Conservation (phyloP, 1,140 invertebrate genomes). For the Aporrectodea caliginosa region DNA sequence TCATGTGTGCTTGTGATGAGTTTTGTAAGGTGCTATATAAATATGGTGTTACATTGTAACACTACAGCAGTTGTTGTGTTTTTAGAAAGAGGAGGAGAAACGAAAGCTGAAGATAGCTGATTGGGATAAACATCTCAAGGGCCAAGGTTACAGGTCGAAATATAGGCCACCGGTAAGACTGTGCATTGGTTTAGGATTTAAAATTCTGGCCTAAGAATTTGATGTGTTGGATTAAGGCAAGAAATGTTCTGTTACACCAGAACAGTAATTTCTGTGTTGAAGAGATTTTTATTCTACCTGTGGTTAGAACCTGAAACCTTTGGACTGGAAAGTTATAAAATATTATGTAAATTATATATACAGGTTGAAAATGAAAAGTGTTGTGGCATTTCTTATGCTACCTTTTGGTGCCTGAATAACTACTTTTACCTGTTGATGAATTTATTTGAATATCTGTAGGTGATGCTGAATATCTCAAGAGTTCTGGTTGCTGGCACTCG, state of each 20-base stretch:
- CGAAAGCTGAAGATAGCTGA: conserved; percentile 29
- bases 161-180: neutral
- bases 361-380: no score
- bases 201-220: neutral
- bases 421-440: no score
- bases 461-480: no score
- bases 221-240: no score
- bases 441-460: no score
- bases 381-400: no score
- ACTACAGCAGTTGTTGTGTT: neutral
- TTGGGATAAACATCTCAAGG: conserved; percentile 21
- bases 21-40: no score
- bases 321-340: neutral
- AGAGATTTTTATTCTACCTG: neutral
- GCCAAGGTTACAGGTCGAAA: conserved; percentile 24
- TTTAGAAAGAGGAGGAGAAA: conserved; percentile 28
- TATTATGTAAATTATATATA: neutral
- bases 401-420: no score
- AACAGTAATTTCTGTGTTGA: neutral
- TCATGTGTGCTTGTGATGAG: no score
- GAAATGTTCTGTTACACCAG: no score
- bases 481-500: no score
- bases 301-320: neutral
- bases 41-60: no score
- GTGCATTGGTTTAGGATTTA: neutral